Percentiles rank a stretch among this genome's conserved stretches.
Evolutionary conservation across 2,888 invertebrate genomes (phyloP).

Genomic region (Phytoseiulus persimilis): DNA sequence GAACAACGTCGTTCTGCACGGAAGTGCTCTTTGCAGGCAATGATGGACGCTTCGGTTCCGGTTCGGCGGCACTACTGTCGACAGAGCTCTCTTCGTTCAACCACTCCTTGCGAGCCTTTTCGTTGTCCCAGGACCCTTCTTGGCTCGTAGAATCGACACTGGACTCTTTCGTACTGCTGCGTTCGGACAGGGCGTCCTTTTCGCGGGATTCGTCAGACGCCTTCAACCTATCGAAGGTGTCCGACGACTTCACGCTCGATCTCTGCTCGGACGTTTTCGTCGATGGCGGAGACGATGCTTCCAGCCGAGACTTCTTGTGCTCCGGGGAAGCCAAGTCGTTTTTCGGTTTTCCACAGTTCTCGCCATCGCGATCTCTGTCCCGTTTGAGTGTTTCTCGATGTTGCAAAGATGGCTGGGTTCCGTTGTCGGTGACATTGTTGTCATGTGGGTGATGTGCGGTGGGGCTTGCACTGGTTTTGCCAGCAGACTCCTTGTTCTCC

Average conservation of each 20-base stretch:
- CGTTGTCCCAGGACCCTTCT: neutral
- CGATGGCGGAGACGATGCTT: constrained; percentile 8
- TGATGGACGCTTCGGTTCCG: neutral
- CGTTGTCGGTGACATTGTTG: neutral
- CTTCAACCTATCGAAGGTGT: constrained; percentile 35
- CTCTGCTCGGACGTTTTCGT: neutral
- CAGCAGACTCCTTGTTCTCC: constrained; percentile 40
- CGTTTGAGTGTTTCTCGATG: neutral
- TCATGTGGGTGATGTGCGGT: neutral
- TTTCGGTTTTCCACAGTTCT: neutral
- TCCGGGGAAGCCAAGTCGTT: neutral
- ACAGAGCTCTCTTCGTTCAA: neutral
- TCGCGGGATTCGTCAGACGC: constrained; percentile 30
- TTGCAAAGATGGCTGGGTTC: neutral
- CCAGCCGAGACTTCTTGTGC: neutral
- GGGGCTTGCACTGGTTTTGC: neutral
- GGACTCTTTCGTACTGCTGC: neutral
- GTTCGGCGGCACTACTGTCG: neutral
- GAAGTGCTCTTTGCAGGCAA: neutral
- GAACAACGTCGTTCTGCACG: neutral
- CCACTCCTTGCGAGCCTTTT: neutral
- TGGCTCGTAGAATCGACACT: neutral
- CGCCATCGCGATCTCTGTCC: constrained; percentile 24
- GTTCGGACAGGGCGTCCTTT: neutral
- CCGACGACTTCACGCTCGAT: constrained; percentile 8